Percentiles rank a stretch among this genome's conserved stretches.
phyloP scores from a whole-genome alignment of 2,888 invertebrate genomes.

The Lamellibrachia columna region DNA sequence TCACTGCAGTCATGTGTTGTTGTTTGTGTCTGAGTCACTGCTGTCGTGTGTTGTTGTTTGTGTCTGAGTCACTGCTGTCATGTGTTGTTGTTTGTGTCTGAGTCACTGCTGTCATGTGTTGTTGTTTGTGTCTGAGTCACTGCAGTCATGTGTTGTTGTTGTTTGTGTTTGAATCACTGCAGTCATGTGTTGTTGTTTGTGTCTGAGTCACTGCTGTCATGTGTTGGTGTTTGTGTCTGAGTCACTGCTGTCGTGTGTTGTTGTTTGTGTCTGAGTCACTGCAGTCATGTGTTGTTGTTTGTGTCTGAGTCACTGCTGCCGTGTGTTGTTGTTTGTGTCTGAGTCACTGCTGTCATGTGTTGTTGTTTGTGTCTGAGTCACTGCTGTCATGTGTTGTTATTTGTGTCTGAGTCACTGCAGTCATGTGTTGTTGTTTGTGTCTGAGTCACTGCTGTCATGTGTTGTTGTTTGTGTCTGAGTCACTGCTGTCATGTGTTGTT shows the following conservation, averaged over 20 bases:
- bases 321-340: not conserved
- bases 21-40: not conserved
- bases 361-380: not conserved
- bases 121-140: not conserved
- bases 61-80: not conserved
- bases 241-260: not conserved
- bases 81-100: constrained; percentile 59
- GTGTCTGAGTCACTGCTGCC: constrained; percentile 70
- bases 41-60: too few species aligned
- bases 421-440: too few species aligned
- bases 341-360: not conserved
- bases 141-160: not conserved
- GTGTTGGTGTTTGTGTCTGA: not conserved
- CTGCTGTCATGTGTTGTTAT: too few species aligned
- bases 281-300: constrained; percentile 38
- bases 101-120: constrained; percentile 68
- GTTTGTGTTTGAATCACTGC: not conserved
- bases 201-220: constrained; percentile 68
- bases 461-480: too few species aligned
- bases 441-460: too few species aligned
- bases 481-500: too few species aligned
- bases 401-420: too few species aligned
- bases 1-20: constrained; percentile 60
- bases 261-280: not conserved
- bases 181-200: constrained; percentile 59